These are phyloP conservation scores for Clinocottus analis DNA, from an alignment of 2,113 vertebrate genomes.

Conservation along the genomic window DNA sequence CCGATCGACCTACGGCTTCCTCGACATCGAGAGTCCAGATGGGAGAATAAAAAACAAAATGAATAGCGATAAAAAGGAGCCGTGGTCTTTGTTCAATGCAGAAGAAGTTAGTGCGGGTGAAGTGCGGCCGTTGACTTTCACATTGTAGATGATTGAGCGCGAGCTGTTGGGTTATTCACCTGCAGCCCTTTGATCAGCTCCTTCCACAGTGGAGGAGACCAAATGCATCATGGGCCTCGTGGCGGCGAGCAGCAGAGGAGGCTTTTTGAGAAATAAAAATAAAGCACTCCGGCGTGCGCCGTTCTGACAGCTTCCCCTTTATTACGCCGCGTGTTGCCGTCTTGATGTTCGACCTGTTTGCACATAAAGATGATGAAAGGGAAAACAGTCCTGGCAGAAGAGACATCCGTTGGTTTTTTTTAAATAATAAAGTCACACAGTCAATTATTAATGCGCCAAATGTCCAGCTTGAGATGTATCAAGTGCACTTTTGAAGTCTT, in stretches of 20 bases:
- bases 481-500: slow-evolving; percentile 77
- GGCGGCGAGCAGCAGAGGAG: background rate
- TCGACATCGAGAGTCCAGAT: background rate
- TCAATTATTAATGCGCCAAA: slow-evolving; percentile 79
- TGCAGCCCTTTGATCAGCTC: slow-evolving; percentile 18
- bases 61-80: background rate
- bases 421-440: slow-evolving; percentile 73
- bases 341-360: slow-evolving; percentile 6
- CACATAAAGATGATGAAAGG: slow-evolving; percentile 45
- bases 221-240: background rate
- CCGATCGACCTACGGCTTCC: no score
- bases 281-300: slow-evolving; percentile 12
- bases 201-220: background rate
- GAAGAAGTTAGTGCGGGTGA: background rate
- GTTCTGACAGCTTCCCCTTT: slow-evolving; percentile 29
- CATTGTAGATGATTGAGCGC: background rate
- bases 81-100: background rate
- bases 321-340: slow-evolving; percentile 13
- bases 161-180: slow-evolving; percentile 25
- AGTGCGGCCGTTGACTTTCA: background rate
- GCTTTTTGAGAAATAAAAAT: slow-evolving; percentile 10
- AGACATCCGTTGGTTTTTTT: slow-evolving; percentile 55
- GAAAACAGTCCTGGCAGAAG: slow-evolving; percentile 37
- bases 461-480: slow-evolving; percentile 73
- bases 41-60: background rate